These are phyloP conservation scores for Trichoplusia ni DNA, from an alignment of 1,140 invertebrate species.

Conservation along the genomic window DNA sequence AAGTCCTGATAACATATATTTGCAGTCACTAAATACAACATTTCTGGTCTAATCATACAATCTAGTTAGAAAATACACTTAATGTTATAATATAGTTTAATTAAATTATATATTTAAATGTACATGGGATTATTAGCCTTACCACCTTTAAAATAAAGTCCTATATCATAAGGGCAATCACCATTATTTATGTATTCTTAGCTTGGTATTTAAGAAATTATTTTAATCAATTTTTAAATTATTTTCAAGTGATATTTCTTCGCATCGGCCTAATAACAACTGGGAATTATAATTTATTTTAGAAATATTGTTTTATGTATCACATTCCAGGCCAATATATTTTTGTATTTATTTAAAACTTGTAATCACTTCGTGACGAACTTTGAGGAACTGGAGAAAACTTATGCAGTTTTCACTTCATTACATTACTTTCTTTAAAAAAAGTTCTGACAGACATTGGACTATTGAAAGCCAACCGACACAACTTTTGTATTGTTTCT, in stretches of 20 bases:
- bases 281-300: constrained; percentile 18
- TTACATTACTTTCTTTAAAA: too few species aligned
- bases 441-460: too few species aligned
- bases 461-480: too few species aligned
- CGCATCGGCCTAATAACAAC: constrained; percentile 2
- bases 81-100: neutral
- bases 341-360: constrained; percentile 29
- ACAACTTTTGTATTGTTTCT: too few species aligned
- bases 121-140: neutral
- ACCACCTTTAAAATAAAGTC: constrained; percentile 1
- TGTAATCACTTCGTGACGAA: neutral
- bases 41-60: constrained; percentile 12
- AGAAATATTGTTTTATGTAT: constrained; percentile 22
- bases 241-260: constrained; percentile 8
- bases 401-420: too few species aligned
- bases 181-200: constrained; percentile 18
- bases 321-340: constrained; percentile 34
- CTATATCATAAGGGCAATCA: constrained; percentile 6
- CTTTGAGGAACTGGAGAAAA: too few species aligned
- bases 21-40: neutral
- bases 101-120: neutral
- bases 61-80: constrained; percentile 16
- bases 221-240: constrained; percentile 12
- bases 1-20: too few species aligned
- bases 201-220: constrained; percentile 11